Conservation (phyloP, 1,140 invertebrate genomes). For the Gryllus bimaculatus region DNA sequence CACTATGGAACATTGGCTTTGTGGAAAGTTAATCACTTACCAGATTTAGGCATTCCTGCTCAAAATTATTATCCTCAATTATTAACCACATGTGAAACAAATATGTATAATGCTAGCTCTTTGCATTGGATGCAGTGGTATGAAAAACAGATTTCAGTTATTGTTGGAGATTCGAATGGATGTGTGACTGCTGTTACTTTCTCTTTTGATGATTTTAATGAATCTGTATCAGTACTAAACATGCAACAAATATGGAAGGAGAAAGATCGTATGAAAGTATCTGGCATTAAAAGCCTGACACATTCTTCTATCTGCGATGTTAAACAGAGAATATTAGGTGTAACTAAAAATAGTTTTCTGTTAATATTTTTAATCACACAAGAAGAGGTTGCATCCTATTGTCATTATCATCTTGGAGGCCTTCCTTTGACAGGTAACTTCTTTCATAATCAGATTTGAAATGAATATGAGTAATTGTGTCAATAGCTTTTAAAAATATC, state of each 20-base stretch:
- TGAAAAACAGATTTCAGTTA: not conserved
- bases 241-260: not conserved
- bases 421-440: not conserved
- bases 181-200: not conserved
- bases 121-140: not conserved
- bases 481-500: not conserved
- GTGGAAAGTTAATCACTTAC: not conserved
- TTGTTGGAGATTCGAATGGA: not conserved
- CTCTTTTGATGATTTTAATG: not conserved
- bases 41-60: not conserved
- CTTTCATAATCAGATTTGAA: not conserved
- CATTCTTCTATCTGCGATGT: not conserved
- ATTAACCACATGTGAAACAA: not conserved
- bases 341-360: not conserved
- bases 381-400: not conserved
- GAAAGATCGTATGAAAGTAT: not conserved
- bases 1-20: not conserved
- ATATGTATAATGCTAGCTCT: not conserved
- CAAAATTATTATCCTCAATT: not conserved
- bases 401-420: not conserved
- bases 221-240: not conserved
- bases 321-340: not conserved
- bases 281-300: not conserved
- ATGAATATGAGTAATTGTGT: not conserved
- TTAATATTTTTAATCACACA: not conserved